A percentile compares a stretch with the other conserved stretches of the same genome.
Conservation (phyloP, 2,888 invertebrate genomes). For the Pollenia amentaria region DNA sequence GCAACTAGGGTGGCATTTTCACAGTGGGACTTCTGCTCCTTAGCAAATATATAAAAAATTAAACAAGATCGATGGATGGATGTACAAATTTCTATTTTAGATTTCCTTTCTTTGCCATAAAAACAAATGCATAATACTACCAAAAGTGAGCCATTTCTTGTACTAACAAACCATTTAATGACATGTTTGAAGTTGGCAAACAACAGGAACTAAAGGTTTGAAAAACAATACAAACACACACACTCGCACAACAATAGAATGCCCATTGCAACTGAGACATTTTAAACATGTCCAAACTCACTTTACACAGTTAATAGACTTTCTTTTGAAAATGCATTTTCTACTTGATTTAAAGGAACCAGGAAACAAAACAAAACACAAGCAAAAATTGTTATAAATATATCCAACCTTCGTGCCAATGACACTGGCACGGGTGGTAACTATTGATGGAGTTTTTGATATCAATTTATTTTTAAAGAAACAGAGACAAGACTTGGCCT, state of each 20-base stretch:
- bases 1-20: slow-evolving; percentile 71
- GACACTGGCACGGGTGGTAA: slow-evolving; percentile 57
- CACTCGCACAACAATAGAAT: slow-evolving; percentile 7
- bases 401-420: background rate
- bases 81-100: slow-evolving; percentile 24
- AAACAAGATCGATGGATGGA: slow-evolving; percentile 51
- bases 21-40: slow-evolving; percentile 58
- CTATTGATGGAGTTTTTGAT: slow-evolving; percentile 55
- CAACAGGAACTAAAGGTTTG: slow-evolving; percentile 51
- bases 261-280: slow-evolving; percentile 6
- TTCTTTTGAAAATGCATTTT: slow-evolving; percentile 47
- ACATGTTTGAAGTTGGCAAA: slow-evolving; percentile 57
- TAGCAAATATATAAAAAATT: slow-evolving; percentile 34
- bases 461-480: slow-evolving; percentile 15
- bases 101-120: background rate
- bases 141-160: slow-evolving; percentile 20
- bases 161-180: slow-evolving; percentile 53
- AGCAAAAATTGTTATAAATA: slow-evolving; percentile 17
- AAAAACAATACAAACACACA: background rate
- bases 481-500: slow-evolving; percentile 14
- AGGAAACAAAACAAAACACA: background rate
- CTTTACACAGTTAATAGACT: slow-evolving; percentile 32
- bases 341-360: slow-evolving; percentile 42
- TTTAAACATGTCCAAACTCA: slow-evolving; percentile 60
- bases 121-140: background rate